These are phyloP conservation scores for Oxytorus armatus DNA, from an alignment of 2,888 invertebrate genomes.

Conservation along the genomic window DNA sequence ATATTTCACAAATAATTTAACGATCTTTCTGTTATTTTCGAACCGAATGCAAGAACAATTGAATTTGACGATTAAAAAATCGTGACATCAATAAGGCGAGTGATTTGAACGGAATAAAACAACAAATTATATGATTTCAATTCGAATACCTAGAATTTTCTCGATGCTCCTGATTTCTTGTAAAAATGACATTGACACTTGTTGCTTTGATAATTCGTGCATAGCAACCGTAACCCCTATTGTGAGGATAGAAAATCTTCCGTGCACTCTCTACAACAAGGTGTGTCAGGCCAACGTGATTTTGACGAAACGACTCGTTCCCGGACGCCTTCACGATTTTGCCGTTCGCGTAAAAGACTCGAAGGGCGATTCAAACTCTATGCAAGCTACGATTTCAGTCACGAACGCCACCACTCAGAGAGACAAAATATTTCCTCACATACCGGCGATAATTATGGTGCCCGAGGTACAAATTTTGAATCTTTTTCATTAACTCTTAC, in stretches of 20 bases:
- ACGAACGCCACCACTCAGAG: slow-evolving; percentile 94
- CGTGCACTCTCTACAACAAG: slow-evolving; percentile 94
- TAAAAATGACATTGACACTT: slow-evolving; percentile 5
- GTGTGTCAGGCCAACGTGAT: slow-evolving; percentile 96
- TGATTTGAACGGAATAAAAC: no score
- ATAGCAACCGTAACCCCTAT: slow-evolving; percentile 90
- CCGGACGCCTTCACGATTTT: slow-evolving; percentile 94
- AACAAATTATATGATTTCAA: no score
- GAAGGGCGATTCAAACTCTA: slow-evolving; percentile 90
- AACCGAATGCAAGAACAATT: not conserved
- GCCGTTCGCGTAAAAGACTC: slow-evolving; percentile 90
- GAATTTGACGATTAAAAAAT: not conserved
- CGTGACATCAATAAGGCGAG: no score
- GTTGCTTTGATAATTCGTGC: slow-evolving; percentile 14
- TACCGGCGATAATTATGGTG: slow-evolving; percentile 90
- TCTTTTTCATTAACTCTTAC: slow-evolving; percentile 15
- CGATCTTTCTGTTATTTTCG: no score
- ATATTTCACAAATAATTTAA: no score
- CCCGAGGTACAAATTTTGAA: slow-evolving; percentile 87
- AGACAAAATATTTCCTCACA: slow-evolving; percentile 93
- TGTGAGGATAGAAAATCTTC: slow-evolving; percentile 92
- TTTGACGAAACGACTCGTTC: slow-evolving; percentile 90
- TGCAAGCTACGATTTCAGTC: slow-evolving; percentile 92
- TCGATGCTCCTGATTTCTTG: no score
- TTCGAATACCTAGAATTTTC: no score